A percentile compares a stretch with the other conserved stretches of the same genome.
phyloP scores from a whole-genome alignment of 2,888 invertebrate genomes.

The Amphiduros pacificus region DNA sequence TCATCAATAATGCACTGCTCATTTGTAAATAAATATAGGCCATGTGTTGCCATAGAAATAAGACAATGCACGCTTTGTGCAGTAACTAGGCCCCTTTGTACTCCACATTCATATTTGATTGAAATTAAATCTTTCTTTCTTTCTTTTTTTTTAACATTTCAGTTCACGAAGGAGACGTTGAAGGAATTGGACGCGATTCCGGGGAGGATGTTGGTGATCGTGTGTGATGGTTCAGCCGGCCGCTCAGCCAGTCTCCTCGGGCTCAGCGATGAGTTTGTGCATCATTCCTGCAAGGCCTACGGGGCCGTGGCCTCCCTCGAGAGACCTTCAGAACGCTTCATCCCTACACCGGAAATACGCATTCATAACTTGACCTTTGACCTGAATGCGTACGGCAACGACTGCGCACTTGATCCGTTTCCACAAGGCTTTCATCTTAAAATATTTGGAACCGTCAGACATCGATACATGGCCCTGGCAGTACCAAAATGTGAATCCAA shows the following conservation, averaged over 20 bases:
- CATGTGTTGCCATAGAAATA: no score
- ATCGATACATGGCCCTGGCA: slow-evolving; percentile 48
- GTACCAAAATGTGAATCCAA: slow-evolving; percentile 51
- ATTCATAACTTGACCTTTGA: slow-evolving; percentile 50
- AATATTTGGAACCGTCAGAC: slow-evolving; percentile 48
- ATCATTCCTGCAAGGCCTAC: slow-evolving; percentile 46
- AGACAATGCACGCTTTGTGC: no score
- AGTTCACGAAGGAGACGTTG: slow-evolving; percentile 47
- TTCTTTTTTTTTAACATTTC: slow-evolving; percentile 24
- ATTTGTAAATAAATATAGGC: no score
- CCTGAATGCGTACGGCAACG: slow-evolving; percentile 43
- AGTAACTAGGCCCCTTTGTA: no score
- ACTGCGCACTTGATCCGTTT: slow-evolving; percentile 33
- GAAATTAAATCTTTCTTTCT: no score
- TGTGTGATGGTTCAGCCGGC: slow-evolving; percentile 49
- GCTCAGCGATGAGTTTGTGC: slow-evolving; percentile 46
- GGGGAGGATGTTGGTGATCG: slow-evolving; percentile 46
- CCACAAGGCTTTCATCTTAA: slow-evolving; percentile 45
- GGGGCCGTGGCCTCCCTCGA: slow-evolving; percentile 52
- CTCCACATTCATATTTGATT: no score
- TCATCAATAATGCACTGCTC: no score
- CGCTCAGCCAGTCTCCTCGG: slow-evolving; percentile 44
- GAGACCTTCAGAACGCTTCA: slow-evolving; percentile 35
- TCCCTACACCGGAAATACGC: slow-evolving; percentile 30
- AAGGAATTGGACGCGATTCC: slow-evolving; percentile 37